Conservation (phyloP, 2,113 vertebrate species). For the Pedetes capensis region DNA sequence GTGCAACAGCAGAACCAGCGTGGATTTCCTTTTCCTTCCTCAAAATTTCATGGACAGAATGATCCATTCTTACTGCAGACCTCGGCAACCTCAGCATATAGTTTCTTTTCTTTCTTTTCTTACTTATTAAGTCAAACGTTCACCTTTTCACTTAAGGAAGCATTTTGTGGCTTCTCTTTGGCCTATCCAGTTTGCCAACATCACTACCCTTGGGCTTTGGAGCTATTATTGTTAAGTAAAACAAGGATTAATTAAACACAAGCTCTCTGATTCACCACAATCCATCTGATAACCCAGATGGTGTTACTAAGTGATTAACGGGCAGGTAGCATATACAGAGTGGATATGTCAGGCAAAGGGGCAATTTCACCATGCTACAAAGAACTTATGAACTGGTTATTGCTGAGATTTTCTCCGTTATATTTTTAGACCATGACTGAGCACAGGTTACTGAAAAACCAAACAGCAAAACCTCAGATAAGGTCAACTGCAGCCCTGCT, state of each 20-base stretch:
- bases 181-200: background rate
- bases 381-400: background rate
- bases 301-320: background rate
- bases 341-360: background rate
- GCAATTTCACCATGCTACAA: background rate
- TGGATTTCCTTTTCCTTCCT: background rate
- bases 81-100: background rate
- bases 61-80: background rate
- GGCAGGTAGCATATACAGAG: background rate
- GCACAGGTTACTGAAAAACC: background rate
- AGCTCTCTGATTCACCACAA: background rate
- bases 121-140: background rate
- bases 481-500: background rate
- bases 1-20: too few species aligned
- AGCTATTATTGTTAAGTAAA: too few species aligned
- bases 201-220: too few species aligned
- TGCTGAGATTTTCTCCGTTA: background rate
- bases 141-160: too few species aligned
- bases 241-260: background rate
- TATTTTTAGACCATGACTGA: background rate
- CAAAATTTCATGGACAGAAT: background rate
- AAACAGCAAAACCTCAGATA: background rate
- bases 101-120: too few species aligned
- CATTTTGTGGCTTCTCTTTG: background rate
- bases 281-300: background rate